phyloP scores from a whole-genome alignment of 1,140 invertebrate genomes.

The Akabosia matsudoensis region DNA sequence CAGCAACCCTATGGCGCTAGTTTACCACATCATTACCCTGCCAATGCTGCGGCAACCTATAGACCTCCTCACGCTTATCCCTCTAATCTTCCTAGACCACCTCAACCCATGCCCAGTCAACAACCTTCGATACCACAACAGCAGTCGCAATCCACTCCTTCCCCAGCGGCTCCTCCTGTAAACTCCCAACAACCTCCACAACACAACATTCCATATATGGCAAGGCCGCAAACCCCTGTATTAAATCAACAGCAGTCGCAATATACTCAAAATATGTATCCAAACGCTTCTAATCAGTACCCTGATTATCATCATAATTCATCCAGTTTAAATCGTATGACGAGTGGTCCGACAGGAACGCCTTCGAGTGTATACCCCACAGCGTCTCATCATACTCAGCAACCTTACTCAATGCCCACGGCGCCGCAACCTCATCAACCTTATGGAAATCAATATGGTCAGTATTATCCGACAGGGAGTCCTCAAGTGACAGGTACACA shows the following conservation, averaged over 20 bases:
- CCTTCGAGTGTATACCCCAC: conserved; percentile 21
- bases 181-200: conserved; percentile 35
- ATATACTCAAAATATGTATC: conserved; percentile 49
- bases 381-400: conserved; percentile 38
- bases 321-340: conserved; percentile 21
- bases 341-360: conserved; percentile 8
- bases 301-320: conserved; percentile 45
- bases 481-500: conserved; percentile 9
- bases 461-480: conserved; percentile 45
- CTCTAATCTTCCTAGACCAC: conserved; percentile 39
- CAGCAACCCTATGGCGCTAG: conserved; percentile 49
- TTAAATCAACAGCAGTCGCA: conserved; percentile 52
- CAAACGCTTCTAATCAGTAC: conserved; percentile 44
- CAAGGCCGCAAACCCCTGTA: conserved; percentile 51
- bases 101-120: conserved; percentile 45
- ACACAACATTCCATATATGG: conserved; percentile 59
- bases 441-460: conserved; percentile 46
- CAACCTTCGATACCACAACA: conserved; percentile 43
- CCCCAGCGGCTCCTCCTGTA: conserved; percentile 49
- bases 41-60: conserved; percentile 41
- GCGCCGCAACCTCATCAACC: conserved; percentile 40
- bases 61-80: conserved; percentile 44
- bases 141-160: conserved; percentile 40
- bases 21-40: conserved; percentile 46
- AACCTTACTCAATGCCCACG: conserved; percentile 34